Percentiles rank a stretch among this genome's conserved stretches.
These are phyloP conservation scores for Himantopus leucocephalus DNA, from an alignment of 2,113 vertebrate genomes.

Conservation along the genomic window DNA sequence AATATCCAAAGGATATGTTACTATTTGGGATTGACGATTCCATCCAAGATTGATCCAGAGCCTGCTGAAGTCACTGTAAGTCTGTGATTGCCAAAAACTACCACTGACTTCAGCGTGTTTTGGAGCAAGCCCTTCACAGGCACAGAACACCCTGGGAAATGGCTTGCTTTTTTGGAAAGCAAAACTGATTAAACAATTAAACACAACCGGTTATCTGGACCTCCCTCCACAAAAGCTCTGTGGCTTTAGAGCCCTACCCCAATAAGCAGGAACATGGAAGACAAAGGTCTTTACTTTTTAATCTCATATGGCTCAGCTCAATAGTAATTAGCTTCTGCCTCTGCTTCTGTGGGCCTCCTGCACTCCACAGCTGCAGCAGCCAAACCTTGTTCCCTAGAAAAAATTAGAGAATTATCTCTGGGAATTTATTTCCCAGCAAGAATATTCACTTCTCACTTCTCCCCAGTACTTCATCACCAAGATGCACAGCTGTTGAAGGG, in stretches of 20 bases:
- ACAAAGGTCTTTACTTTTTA: background rate
- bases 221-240: background rate
- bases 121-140: background rate
- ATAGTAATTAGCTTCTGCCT: constrained; percentile 47
- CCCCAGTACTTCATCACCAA: constrained; percentile 56
- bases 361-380: constrained; percentile 42
- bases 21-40: background rate
- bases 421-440: constrained; percentile 62
- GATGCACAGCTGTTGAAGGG: constrained; percentile 61
- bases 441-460: constrained; percentile 47
- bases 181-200: background rate
- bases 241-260: background rate
- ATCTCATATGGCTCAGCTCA: background rate
- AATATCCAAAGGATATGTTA: background rate
- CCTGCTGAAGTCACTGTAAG: background rate
- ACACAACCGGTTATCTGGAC: background rate
- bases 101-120: background rate
- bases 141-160: background rate
- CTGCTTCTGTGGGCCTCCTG: constrained; percentile 58
- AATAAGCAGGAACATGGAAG: background rate
- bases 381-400: constrained; percentile 18
- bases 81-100: background rate
- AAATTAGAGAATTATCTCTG: constrained; percentile 49
- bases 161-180: background rate
- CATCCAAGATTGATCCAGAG: background rate